Conservation (phyloP, 2,888 invertebrate genomes). For the Drosophila meridionalis region DNA sequence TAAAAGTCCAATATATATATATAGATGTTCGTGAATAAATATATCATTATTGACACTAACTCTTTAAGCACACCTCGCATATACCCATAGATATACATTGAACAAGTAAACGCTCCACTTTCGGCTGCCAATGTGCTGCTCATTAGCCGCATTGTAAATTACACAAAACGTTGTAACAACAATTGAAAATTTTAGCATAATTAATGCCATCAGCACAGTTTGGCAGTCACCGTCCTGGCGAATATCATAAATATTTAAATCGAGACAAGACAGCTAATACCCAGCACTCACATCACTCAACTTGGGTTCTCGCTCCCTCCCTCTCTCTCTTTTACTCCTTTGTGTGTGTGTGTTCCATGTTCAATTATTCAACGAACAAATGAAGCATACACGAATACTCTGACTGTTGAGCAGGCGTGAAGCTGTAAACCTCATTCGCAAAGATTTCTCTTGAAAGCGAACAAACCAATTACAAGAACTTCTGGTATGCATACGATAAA, state of each 20-base stretch:
- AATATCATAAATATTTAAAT: slow-evolving; percentile 66
- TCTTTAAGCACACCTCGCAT: not conserved
- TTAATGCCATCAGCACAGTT: slow-evolving; percentile 64
- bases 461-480: slow-evolving; percentile 46
- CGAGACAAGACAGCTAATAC: slow-evolving; percentile 66
- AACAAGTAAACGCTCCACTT: not conserved
- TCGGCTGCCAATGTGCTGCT: slow-evolving; percentile 28
- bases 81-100: not conserved
- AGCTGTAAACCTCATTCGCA: slow-evolving; percentile 68
- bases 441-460: slow-evolving; percentile 47
- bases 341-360: slow-evolving; percentile 14
- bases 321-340: not conserved
- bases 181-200: slow-evolving; percentile 64
- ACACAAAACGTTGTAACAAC: slow-evolving; percentile 56
- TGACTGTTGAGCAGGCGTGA: slow-evolving; percentile 63
- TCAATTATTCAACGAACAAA: slow-evolving; percentile 74
- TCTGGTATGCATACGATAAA: slow-evolving; percentile 19
- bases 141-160: slow-evolving; percentile 72
- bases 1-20: too few species aligned
- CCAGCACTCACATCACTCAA: slow-evolving; percentile 26
- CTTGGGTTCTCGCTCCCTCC: not conserved
- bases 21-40: not conserved
- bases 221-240: slow-evolving; percentile 56
- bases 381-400: slow-evolving; percentile 56
- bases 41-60: not conserved